Conservation (phyloP, 1,140 invertebrate species). For the Oreohelix idahoensis region DNA sequence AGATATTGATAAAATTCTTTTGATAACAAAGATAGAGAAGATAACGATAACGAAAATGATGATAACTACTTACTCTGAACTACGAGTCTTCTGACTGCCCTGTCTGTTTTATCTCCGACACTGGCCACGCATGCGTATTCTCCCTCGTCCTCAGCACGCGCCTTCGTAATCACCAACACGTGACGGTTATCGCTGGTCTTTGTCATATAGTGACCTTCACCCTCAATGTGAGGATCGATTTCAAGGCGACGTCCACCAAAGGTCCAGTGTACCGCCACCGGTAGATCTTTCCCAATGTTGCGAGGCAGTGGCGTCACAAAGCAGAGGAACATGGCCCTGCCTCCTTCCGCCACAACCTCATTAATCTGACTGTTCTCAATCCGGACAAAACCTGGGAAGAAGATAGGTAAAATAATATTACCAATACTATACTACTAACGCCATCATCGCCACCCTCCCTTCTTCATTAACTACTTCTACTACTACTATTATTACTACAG, state of each 20-base stretch:
- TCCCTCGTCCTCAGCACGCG: constrained; percentile 21
- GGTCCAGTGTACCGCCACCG: constrained; percentile 13
- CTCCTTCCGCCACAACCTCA: constrained; percentile 24
- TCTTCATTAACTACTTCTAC: no score
- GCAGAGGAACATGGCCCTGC: constrained; percentile 29
- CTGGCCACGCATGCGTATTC: constrained; percentile 21
- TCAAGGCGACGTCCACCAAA: constrained; percentile 18
- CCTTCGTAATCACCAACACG: constrained; percentile 16
- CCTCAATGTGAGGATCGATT: constrained; percentile 10
- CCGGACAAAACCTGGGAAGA: constrained; percentile 3
- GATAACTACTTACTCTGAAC: constrained; percentile 2
- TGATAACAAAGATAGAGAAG: no score
- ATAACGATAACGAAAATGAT: neutral
- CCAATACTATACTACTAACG: no score
- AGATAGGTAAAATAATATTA: no score
- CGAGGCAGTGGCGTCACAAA: neutral
- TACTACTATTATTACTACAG: no score
- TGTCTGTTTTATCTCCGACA: neutral
- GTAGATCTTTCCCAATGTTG: neutral
- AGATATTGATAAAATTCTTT: no score
- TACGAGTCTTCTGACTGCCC: neutral
- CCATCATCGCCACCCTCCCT: no score
- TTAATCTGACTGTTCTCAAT: constrained; percentile 1
- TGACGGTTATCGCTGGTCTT: constrained; percentile 10
- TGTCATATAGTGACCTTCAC: constrained; percentile 2